Base-by-base conservation (phyloP, 2,888 invertebrate genomes). In the Odontomyia ornata region DNA sequence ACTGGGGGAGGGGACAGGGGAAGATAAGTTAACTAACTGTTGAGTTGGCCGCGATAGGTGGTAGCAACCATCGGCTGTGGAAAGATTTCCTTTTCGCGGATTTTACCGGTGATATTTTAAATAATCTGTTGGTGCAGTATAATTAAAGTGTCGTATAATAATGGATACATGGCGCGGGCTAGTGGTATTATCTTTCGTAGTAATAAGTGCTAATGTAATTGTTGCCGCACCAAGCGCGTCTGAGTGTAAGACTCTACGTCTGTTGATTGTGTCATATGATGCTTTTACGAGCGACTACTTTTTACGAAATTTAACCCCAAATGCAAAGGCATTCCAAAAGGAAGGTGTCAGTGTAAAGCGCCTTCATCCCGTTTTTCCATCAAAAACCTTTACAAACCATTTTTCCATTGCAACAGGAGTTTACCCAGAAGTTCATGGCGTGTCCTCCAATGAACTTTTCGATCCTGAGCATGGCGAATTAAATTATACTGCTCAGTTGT, bases 301-400 rank as follows among this genome's bases (percentile, higher is more conserved):
- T 76, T 82, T 89, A 1, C 88, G 89, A 80, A 87, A 88, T 81
- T 80, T 88, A 0, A 90, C 91, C 1, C 90, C 91, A 0, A 88
- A 88, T 80, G 88, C 93, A 85, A 86, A 89, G 62, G 84, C 85
- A 75, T 82, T 93, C 57, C 88, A 88, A 56, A 82, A 84, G 15
- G 83, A 88, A 77, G 92, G 93, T 4, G 89, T 90, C 3, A 86
- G 88, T 79, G 87, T 90, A 0, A 89, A 89, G 25, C 28, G 89
- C 81, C 88, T 92, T 86, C 85, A 86, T 64, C 91, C 90, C 82
- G 88, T 90, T 56, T 92, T 91, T 83, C 89, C 90, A 0, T 93
- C 93, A 0, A 92, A 92, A 85, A 94, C 93, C 0, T 91, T 91
- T 82, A 91, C 93, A 0, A 93, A 93, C 86, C 93, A 93, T 85